phyloP scores from a whole-genome alignment of 2,113 vertebrate species.

The Gnathonemus longibarbis region DNA sequence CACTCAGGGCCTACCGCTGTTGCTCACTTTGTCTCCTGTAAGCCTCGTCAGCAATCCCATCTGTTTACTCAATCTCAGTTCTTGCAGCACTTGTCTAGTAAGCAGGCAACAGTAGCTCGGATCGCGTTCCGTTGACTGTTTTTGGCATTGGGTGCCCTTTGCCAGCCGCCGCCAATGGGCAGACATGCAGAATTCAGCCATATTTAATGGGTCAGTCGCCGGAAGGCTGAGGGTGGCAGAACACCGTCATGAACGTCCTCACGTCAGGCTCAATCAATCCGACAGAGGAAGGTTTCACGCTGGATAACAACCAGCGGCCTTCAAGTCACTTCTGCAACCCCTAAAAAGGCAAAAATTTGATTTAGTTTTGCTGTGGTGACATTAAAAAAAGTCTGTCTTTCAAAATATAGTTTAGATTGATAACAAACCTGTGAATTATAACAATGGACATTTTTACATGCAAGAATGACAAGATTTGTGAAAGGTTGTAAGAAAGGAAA shows the following conservation, averaged over 20 bases:
- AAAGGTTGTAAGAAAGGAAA: not conserved
- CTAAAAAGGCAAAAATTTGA: not conserved
- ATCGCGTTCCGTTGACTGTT: not conserved
- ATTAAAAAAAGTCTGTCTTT: not conserved
- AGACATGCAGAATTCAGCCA: not conserved
- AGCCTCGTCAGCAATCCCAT: not conserved
- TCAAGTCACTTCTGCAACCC: not conserved
- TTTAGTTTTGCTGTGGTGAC: not conserved
- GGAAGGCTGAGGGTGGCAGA: not conserved
- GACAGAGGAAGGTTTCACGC: not conserved
- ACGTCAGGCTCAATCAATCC: not conserved
- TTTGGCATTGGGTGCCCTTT: not conserved
- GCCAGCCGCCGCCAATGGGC: not conserved
- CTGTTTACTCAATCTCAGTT: not conserved
- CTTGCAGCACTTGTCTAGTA: not conserved
- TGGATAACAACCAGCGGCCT: not conserved
- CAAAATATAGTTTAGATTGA: not conserved
- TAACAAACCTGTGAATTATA: not conserved
- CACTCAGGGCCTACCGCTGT: not conserved
- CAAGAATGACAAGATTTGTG: not conserved
- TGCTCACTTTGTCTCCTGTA: not conserved
- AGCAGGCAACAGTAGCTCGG: not conserved
- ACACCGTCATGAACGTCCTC: not conserved
- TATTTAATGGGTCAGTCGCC: not conserved
- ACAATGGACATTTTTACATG: not conserved